These are phyloP conservation scores for Oryzaephilus surinamensis DNA, from an alignment of 1,140 invertebrate species.

Conservation along the genomic window DNA sequence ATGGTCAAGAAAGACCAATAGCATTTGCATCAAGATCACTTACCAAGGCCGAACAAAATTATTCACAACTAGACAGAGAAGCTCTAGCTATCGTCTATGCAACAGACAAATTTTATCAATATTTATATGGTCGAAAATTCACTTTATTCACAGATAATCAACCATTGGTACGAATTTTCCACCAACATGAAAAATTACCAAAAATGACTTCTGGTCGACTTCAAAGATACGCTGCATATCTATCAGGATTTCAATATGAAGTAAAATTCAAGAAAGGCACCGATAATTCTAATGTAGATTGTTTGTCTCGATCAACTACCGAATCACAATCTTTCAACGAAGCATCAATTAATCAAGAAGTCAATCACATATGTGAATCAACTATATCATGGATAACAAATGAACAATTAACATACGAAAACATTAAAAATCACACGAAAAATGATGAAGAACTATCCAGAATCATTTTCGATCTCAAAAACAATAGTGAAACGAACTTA, in stretches of 20 bases:
- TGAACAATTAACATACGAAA: background rate
- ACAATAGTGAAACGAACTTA: background rate
- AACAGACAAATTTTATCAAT: slow-evolving; percentile 18
- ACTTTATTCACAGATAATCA: slow-evolving; percentile 31
- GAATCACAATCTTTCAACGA: background rate
- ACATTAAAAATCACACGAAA: too few relatives aligned
- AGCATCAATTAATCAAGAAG: background rate
- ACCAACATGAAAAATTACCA: slow-evolving; percentile 22
- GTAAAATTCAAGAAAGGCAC: slow-evolving; percentile 6
- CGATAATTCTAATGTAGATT: slow-evolving; percentile 7
- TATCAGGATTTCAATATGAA: slow-evolving; percentile 22
- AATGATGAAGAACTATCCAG: background rate
- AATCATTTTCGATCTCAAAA: background rate
- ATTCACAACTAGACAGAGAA: slow-evolving; percentile 21
- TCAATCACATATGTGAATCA: too few relatives aligned
- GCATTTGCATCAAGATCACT: slow-evolving; percentile 18
- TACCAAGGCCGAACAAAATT: slow-evolving; percentile 15
- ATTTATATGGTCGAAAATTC: slow-evolving; percentile 24
- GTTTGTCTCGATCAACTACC: slow-evolving; percentile 2
- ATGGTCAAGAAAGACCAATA: slow-evolving; percentile 12
- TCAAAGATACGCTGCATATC: slow-evolving; percentile 24
- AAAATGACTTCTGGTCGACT: slow-evolving; percentile 18
- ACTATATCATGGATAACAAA: background rate
- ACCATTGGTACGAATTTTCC: slow-evolving; percentile 25
- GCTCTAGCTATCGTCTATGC: slow-evolving; percentile 18